Conservation (phyloP, 2,888 invertebrate genomes). For the Mythimna ferrago region DNA sequence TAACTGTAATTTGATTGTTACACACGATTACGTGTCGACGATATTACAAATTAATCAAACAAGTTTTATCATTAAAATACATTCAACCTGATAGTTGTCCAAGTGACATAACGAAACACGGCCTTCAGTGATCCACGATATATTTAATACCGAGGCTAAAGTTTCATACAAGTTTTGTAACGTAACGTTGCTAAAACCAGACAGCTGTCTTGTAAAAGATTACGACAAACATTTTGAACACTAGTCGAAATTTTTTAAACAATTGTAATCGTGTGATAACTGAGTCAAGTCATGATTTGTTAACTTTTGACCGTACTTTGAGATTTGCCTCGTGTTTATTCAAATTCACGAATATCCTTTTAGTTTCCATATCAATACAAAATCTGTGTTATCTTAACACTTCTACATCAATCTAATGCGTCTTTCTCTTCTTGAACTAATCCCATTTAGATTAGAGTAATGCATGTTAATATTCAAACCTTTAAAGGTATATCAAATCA, state of each 20-base stretch:
- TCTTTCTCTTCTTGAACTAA: slow-evolving; percentile 58
- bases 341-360: slow-evolving; percentile 38
- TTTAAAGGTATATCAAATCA: slow-evolving; percentile 72
- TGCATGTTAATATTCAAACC: slow-evolving; percentile 77
- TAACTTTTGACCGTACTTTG: slow-evolving; percentile 25
- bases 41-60: slow-evolving; percentile 40
- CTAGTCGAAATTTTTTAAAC: slow-evolving; percentile 31
- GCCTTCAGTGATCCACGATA: slow-evolving; percentile 62
- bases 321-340: slow-evolving; percentile 30
- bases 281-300: slow-evolving; percentile 44
- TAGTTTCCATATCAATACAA: slow-evolving; percentile 24
- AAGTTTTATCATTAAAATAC: slow-evolving; percentile 51
- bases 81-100: slow-evolving; percentile 59
- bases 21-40: slow-evolving; percentile 32
- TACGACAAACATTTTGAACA: slow-evolving; percentile 41
- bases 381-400: slow-evolving; percentile 43
- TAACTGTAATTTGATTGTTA: slow-evolving; percentile 40
- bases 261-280: slow-evolving; percentile 46
- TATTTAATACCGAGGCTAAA: slow-evolving; percentile 60
- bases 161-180: slow-evolving; percentile 63
- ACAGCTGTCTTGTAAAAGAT: slow-evolving; percentile 45
- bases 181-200: slow-evolving; percentile 50
- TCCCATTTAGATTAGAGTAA: slow-evolving; percentile 60
- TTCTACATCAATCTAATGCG: slow-evolving; percentile 58
- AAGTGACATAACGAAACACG: slow-evolving; percentile 66